A percentile compares a stretch with the other conserved stretches of the same genome.
Evolutionary conservation across 1,140 invertebrate genomes (phyloP).

Genomic region (Oscheius sp.): DNA sequence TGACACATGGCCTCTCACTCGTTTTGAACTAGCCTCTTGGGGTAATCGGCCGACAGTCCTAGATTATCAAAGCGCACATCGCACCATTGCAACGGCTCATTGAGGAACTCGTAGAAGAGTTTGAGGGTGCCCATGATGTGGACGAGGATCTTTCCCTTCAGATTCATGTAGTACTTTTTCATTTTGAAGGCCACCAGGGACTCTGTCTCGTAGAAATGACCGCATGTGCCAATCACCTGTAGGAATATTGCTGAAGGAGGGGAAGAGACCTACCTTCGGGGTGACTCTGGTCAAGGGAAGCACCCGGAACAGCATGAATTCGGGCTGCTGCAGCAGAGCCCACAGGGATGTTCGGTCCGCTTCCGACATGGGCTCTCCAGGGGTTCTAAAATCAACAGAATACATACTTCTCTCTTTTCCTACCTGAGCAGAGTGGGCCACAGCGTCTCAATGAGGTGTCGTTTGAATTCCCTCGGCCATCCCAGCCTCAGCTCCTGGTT

Average conservation of each 20-base stretch:
- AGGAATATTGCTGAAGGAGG: neutral
- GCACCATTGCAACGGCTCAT: constrained; percentile 60
- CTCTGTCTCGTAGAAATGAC: constrained; percentile 55
- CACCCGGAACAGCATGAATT: constrained; percentile 53
- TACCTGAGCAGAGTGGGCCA: constrained; percentile 47
- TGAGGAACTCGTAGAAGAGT: constrained; percentile 60
- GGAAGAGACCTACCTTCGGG: constrained; percentile 50
- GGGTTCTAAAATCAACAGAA: constrained; percentile 1
- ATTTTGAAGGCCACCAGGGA: constrained; percentile 57
- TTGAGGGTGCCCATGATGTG: constrained; percentile 61
- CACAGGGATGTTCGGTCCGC: constrained; percentile 55
- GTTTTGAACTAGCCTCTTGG: constrained; percentile 48
- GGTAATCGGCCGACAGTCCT: constrained; percentile 58
- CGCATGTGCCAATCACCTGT: constrained; percentile 52
- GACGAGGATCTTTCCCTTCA: constrained; percentile 55
- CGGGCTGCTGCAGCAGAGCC: constrained; percentile 59
- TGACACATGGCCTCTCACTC: neutral
- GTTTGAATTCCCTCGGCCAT: constrained; percentile 51
- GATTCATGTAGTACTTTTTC: constrained; percentile 55
- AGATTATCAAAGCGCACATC: constrained; percentile 60
- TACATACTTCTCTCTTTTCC: neutral
- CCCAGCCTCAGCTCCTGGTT: constrained; percentile 55
- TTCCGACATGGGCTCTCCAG: constrained; percentile 31
- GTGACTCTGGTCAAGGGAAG: constrained; percentile 52
- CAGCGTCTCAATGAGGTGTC: constrained; percentile 49